phyloP scores from a whole-genome alignment of 2,113 vertebrate genomes.

The Coracopsis vasa region DNA sequence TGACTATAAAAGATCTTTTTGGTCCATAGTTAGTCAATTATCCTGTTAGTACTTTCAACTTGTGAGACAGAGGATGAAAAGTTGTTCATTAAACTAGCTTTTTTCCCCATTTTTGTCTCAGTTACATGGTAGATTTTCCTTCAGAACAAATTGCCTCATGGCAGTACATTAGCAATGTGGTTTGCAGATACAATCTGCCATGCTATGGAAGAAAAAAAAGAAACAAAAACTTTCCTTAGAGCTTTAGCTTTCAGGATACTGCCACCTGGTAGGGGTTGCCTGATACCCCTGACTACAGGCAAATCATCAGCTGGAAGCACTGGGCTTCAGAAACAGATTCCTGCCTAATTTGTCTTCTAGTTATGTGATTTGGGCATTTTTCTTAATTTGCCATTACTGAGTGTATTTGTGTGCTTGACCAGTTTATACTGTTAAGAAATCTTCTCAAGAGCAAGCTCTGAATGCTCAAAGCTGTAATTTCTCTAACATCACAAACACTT shows the following conservation, averaged over 20 bases:
- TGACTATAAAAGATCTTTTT: neutral
- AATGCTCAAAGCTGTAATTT: neutral
- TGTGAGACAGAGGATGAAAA: neutral
- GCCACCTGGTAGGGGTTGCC: neutral
- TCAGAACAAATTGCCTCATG: neutral
- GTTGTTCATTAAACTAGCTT: neutral
- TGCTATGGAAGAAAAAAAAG: neutral
- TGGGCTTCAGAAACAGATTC: neutral
- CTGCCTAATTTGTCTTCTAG: neutral
- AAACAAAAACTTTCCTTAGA: neutral
- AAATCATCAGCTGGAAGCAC: neutral
- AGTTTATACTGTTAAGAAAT: neutral
- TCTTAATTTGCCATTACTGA: neutral
- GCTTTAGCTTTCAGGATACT: neutral
- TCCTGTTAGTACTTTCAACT: neutral
- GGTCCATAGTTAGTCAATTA: neutral
- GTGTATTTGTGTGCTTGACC: neutral
- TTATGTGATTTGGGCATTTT: accelerated
- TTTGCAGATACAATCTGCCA: neutral
- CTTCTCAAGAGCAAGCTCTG: neutral
- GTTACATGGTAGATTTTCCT: neutral
- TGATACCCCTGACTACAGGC: neutral
- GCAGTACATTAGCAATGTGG: neutral
- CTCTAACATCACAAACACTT: conserved; percentile 13
- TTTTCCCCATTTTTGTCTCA: neutral